Evolutionary conservation across 2,113 vertebrate species (phyloP), one percentile per base, ranked within the genome.

Genomic region (Zootoca vivipara): DNA sequence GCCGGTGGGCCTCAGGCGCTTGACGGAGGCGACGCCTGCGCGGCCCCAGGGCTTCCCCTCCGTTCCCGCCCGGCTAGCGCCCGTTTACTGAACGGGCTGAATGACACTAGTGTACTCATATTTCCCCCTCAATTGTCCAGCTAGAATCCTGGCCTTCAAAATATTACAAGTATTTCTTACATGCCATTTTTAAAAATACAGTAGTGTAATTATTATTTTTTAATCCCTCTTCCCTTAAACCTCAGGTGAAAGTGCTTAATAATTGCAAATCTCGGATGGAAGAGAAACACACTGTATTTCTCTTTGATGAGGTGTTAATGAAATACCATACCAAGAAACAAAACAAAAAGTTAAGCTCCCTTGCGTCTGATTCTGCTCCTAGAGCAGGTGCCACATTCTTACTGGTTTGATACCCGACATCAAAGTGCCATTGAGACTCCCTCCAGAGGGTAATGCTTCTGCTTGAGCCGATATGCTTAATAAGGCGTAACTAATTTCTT

Each of bases 391-490:
- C 62, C 73, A 35, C 64, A 42, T 84, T 92, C 81, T 89, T 87
- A 89, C n/a, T 91, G 85, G 82, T 92, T 91, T 91, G 91, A 93
- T 88, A 38, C 38, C 30, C 89, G 86, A 81, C 74, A 93, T 78
- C 85, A 94, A 93, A 93, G 88, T 33, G 86, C 13, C 35, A 80
- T 42, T 69, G 72, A 84, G 85, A 90, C 86, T 92, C 89, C 52
- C 79, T 93, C 78, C 18, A 46, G 40, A 88, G 78, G 56, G 24
- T 12, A 89, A 77, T 38, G 62, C 90, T 86, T 87, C 89, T 89
- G 30, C 92, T 78, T 90, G 77, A 88, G 88, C 82, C 89, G 90
- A 89, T 88, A 89, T 88, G 92, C 89, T 95, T 91, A 91, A 92
- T 67, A 94, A 91, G 82, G 85, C 82, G 46, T 1, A 90, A 67